A percentile compares a stretch with the other conserved stretches of the same genome.
phyloP scores from a whole-genome alignment of 2,797 vertebrate species.

The Coilia nasus region DNA sequence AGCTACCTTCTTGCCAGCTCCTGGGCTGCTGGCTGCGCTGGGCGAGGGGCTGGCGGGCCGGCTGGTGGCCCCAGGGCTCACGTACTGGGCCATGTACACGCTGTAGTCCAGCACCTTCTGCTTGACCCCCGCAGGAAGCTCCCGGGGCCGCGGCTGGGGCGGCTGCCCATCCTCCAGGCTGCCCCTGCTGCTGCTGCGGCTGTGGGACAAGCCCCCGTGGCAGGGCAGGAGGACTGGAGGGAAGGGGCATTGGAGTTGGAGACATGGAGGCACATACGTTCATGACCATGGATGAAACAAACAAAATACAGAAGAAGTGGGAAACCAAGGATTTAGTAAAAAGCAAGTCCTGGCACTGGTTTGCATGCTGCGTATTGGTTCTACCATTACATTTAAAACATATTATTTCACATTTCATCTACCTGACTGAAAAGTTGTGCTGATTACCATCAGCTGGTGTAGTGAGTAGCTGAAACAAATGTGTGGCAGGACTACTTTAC shows the following conservation, averaged over 20 bases:
- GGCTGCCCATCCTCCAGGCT: slow-evolving; percentile 83
- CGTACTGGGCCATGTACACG: slow-evolving; percentile 92
- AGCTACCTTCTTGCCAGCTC: slow-evolving; percentile 85
- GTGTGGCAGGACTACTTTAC: too few relatives aligned
- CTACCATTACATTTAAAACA: background rate
- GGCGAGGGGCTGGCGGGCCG: slow-evolving; percentile 74
- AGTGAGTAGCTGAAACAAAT: too few relatives aligned
- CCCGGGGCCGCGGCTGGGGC: slow-evolving; percentile 79
- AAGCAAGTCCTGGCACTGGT: too few relatives aligned
- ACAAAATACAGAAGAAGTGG: too few relatives aligned
- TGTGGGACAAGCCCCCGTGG: slow-evolving; percentile 69
- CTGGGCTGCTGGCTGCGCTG: slow-evolving; percentile 91
- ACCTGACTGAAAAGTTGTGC: too few relatives aligned
- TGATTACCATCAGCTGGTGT: too few relatives aligned
- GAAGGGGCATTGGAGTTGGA: slow-evolving; percentile 51
- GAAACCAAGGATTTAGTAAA: too few relatives aligned
- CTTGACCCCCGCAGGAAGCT: slow-evolving; percentile 69
- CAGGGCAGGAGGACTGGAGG: slow-evolving; percentile 49
- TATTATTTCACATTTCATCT: too few relatives aligned
- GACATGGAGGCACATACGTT: too few relatives aligned
- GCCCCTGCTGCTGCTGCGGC: slow-evolving; percentile 89
- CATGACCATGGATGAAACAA: background rate
- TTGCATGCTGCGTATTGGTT: too few relatives aligned
- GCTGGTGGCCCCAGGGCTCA: slow-evolving; percentile 78
- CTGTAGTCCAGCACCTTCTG: slow-evolving; percentile 93